These are phyloP conservation scores for Polietes domitor DNA, from an alignment of 2,888 invertebrate species.

Conservation along the genomic window DNA sequence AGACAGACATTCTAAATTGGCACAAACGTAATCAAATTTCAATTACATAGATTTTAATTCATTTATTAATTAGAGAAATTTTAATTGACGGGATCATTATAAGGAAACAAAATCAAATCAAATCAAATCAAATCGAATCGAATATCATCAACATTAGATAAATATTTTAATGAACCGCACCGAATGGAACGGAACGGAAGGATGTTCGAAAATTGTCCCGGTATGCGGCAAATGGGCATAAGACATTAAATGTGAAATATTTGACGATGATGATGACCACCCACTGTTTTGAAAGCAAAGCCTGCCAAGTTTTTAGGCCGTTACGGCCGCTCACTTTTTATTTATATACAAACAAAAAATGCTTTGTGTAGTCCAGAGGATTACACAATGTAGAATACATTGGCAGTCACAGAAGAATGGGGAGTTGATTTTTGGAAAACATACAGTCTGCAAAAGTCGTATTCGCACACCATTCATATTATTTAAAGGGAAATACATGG, in stretches of 20 bases:
- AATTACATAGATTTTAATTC: slow-evolving; percentile 25
- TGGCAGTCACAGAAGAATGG: too few species aligned
- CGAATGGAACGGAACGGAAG: not conserved
- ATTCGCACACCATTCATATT: too few species aligned
- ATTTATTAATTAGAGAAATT: slow-evolving; percentile 38
- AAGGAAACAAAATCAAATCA: slow-evolving; percentile 5
- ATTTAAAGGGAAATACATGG: too few species aligned
- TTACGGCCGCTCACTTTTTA: too few species aligned
- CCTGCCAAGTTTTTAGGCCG: too few species aligned
- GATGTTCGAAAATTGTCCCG: not conserved
- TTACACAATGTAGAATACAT: too few species aligned
- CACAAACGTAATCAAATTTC: slow-evolving; percentile 32
- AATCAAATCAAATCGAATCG: slow-evolving; percentile 10
- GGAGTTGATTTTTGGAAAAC: too few species aligned
- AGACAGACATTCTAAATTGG: slow-evolving; percentile 33
- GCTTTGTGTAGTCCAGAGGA: too few species aligned
- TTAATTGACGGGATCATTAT: slow-evolving; percentile 27
- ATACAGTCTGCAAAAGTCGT: too few species aligned
- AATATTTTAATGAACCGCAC: slow-evolving; percentile 2
- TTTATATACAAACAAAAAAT: too few species aligned
- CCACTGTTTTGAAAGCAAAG: not conserved
- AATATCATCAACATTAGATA: slow-evolving; percentile 4
- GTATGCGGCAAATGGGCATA: not conserved
- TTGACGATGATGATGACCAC: not conserved
- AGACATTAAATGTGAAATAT: not conserved